Percentiles rank a stretch among this genome's conserved stretches.
Evolutionary conservation across 2,113 vertebrate genomes (phyloP).

Genomic region (Erpornis zantholeuca): DNA sequence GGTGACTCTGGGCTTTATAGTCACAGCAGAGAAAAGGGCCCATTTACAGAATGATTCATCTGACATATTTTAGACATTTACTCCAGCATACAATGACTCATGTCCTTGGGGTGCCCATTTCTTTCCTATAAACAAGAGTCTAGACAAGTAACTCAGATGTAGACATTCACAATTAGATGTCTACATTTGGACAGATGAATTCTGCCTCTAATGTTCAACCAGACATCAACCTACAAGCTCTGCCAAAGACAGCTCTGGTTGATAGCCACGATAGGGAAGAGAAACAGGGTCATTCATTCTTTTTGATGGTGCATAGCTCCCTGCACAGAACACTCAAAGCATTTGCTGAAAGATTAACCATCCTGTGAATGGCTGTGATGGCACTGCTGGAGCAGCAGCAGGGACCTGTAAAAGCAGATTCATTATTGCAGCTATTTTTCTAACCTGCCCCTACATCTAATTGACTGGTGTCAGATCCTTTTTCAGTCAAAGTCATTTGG

Average conservation of each 20-base stretch:
- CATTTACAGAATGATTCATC: slow-evolving; percentile 57
- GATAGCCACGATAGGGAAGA: slow-evolving; percentile 29
- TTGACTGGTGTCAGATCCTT: neutral
- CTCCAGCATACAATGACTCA: slow-evolving; percentile 60
- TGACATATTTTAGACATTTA: slow-evolving; percentile 58
- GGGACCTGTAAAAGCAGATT: neutral
- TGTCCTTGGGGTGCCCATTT: slow-evolving; percentile 60
- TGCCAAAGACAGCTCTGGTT: slow-evolving; percentile 44
- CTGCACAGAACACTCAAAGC: neutral
- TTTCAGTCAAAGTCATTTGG: neutral
- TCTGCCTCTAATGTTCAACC: slow-evolving; percentile 10
- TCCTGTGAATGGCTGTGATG: neutral
- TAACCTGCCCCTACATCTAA: neutral
- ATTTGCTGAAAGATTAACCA: slow-evolving; percentile 35
- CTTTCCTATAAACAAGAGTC: slow-evolving; percentile 68
- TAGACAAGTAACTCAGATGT: slow-evolving; percentile 62
- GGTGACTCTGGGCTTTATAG: neutral
- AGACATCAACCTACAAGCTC: slow-evolving; percentile 39
- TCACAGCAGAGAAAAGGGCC: slow-evolving; percentile 2
- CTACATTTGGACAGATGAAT: slow-evolving; percentile 51
- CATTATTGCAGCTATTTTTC: slow-evolving; percentile 31
- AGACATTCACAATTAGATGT: slow-evolving; percentile 59
- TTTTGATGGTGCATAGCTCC: neutral
- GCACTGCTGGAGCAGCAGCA: neutral
- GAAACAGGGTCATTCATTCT: slow-evolving; percentile 47